These are phyloP conservation scores for Catostomus latipinnis DNA, from an alignment of 2,797 vertebrate species.

Conservation along the genomic window DNA sequence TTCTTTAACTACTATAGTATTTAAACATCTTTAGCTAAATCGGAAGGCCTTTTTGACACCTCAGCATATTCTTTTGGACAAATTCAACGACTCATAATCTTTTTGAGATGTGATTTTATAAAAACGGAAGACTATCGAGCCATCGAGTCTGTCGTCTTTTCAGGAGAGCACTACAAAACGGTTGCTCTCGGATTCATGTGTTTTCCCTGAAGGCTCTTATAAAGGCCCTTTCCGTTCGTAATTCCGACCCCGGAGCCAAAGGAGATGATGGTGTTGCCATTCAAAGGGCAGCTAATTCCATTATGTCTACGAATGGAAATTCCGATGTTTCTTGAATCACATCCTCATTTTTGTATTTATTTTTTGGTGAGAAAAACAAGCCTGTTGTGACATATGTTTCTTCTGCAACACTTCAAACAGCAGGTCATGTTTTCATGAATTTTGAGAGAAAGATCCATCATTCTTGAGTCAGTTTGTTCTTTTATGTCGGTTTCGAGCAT, in stretches of 20 bases:
- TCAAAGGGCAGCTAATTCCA: constrained; percentile 13
- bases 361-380: constrained; percentile 1
- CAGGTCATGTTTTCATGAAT: constrained; percentile 30
- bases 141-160: not conserved
- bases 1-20: not conserved
- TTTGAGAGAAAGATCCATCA: constrained; percentile 19
- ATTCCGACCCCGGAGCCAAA: not conserved
- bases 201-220: not conserved
- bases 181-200: not conserved
- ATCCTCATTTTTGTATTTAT: not conserved
- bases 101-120: not conserved
- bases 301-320: not conserved
- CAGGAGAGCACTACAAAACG: not conserved
- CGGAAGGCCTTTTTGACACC: not conserved
- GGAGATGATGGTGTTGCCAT: not conserved
- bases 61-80: not conserved
- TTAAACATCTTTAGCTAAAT: not conserved
- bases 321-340: constrained; percentile 1
- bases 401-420: constrained; percentile 22
- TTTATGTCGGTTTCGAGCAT: constrained; percentile 33
- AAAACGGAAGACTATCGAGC: not conserved
- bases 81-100: no score
- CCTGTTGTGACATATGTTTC: constrained; percentile 10
- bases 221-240: not conserved
- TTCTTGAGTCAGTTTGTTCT: constrained; percentile 1